Base-by-base conservation (phyloP, 2,888 invertebrate genomes). In the Chymomyza amoena region DNA sequence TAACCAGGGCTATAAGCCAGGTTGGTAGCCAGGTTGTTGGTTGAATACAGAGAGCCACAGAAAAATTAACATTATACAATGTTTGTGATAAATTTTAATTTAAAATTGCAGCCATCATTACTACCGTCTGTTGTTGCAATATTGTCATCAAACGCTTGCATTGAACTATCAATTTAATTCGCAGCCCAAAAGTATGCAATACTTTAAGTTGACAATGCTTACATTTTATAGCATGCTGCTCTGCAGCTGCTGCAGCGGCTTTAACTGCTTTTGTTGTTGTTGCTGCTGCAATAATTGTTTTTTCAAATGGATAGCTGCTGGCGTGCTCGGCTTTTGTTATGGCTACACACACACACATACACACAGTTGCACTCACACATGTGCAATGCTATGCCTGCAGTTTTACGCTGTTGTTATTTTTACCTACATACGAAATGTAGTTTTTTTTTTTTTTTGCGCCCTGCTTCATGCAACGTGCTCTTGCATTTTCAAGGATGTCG, bases 371-470 rank as follows among this genome's bases (percentile, higher is more conserved):
- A 54, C 54, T 15, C 1, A 7, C 18, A 18, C 20, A 54, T 20
- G 20, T 67, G 61, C 61, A 62, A 60, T 9, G 6, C 52, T 16
- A 3, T 50, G 70, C 59, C 72, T 68, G 61, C 84, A 72, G 76
- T 71, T 83, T 87, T 83, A 70, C 79, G 72, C 81, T 75, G 73
- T 74, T 83, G 79, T 87, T 88, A 81, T 81, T 84, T 86, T 84
- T 87, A 81, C 87, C 87, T 86, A 84, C 75, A 86, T 84, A 73
- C 79, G 84, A 78, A 84, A 67, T 69, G 71, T 68, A 73, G 82
- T 74, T 4, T 61, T 66, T 66, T 57, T 39, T 39, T 32, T 16
- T 32, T 32, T 32, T 7, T 7, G 25, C 25, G 3, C 4, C 25
- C 32, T 7, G 25, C 25, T 25, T 25, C 25, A 18, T 76, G 68